Base-by-base conservation (phyloP, 2,113 vertebrate genomes). In the Delphinus delphis region DNA sequence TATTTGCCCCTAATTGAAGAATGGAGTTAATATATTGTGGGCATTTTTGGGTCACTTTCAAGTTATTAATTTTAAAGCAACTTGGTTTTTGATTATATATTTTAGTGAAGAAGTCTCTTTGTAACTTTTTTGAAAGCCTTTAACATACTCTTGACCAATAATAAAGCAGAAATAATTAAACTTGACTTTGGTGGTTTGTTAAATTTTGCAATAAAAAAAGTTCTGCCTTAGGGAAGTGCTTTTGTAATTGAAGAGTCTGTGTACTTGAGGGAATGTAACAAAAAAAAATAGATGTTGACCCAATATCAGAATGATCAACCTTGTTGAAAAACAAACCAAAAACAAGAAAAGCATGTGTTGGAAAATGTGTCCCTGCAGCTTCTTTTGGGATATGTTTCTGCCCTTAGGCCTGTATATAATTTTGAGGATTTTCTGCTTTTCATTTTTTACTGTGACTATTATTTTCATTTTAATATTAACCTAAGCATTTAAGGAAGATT, bases 121-220 rank as follows among this genome's bases (percentile, higher is more conserved):
- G 97, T 97, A 97, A 90, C 77, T n/a, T 65, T 96, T 41, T 91
- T 76, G 3, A 31, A 95, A 86, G 36, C 90, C 26, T 93, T 89
- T 93, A 92, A 90, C 93, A 87, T 94, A 87, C 44, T 95, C 70
- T 65, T 95, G 73, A 97, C 63, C 81, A 89, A 91, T 79, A 96
- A 97, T 96, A 97, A 96, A 97, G 70, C 95, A 97, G 87, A 97
- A 96, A 96, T 89, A 93, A 96, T 92, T 76, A 96, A 97, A 95
- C 84, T 93, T 95, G 97, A 98, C 90, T 97, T 98, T 96, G 93
- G 96, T 97, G 70, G 50, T 95, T 90, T 95, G 93, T 97, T 97
- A 96, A 96, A 94, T 85, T 97, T 94, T 95, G n/a, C 77, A 89
- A 92, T 95, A 73, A 77, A 95, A 89, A 92, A 92, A 90, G 25